Conservation (phyloP, 2,113 vertebrate species). For the Pelusios castaneus region DNA sequence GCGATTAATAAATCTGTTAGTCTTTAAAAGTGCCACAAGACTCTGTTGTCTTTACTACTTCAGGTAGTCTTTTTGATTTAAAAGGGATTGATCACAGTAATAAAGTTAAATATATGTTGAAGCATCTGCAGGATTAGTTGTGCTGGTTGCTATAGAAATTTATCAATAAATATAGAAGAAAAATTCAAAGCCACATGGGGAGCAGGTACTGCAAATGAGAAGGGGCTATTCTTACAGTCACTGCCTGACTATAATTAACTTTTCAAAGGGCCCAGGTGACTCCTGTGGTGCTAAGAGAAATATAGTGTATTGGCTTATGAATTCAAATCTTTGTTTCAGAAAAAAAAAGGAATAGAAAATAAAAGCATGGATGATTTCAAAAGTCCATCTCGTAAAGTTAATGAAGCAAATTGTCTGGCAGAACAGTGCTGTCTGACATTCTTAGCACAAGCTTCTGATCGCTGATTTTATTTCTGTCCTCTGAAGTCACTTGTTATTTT, state of each 20-base stretch:
- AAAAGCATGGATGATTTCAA: background rate
- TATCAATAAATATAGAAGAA: background rate
- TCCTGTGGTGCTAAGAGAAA: background rate
- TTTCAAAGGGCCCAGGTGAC: background rate
- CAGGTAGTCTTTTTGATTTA: background rate
- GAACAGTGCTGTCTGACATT: constrained; percentile 16
- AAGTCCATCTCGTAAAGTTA: constrained; percentile 1
- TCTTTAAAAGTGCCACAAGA: too few species aligned
- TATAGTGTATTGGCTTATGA: background rate
- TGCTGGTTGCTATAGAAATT: background rate
- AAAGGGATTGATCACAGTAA: background rate
- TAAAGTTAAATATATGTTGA: background rate
- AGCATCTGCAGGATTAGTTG: background rate
- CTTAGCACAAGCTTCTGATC: background rate
- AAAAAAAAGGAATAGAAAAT: background rate
- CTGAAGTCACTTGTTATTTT: constrained; percentile 8
- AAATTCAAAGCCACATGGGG: background rate
- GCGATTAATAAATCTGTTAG: too few species aligned
- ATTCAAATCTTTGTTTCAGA: background rate
- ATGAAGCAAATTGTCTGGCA: constrained; percentile 12
- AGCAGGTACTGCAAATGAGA: background rate
- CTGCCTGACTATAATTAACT: background rate
- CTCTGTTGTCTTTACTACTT: background rate
- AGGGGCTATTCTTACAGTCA: rapidly evolving
- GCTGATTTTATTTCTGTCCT: constrained; percentile 21